These are phyloP conservation scores for Acleris sparsana DNA, from an alignment of 2,888 invertebrate species.

Conservation along the genomic window DNA sequence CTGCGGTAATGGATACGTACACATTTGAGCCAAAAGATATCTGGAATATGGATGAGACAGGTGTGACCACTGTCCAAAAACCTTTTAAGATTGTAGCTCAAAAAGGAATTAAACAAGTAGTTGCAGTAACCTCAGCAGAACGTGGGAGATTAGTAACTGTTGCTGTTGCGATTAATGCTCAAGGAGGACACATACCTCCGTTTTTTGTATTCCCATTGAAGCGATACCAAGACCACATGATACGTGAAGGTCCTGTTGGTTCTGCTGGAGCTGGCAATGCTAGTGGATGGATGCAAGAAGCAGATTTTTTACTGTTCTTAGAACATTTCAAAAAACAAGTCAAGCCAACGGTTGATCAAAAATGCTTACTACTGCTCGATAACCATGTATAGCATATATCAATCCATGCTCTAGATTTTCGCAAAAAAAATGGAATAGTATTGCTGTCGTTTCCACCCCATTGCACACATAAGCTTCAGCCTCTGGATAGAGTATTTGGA, in stretches of 20 bases:
- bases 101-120: conserved; percentile 29
- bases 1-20: conserved; percentile 16
- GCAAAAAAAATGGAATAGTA: conserved; percentile 40
- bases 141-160: conserved; percentile 36
- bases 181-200: conserved; percentile 27
- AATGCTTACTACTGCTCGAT: conserved; percentile 36
- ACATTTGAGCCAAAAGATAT: conserved; percentile 26
- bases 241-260: conserved; percentile 39
- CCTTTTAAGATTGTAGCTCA: conserved; percentile 13
- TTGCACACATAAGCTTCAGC: conserved; percentile 39
- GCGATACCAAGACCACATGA: conserved; percentile 40
- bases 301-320: conserved; percentile 37
- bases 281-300: conserved; percentile 38
- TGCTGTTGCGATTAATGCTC: conserved; percentile 35
- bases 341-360: conserved; percentile 21
- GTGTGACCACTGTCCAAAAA: too few relatives aligned
- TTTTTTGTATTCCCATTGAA: conserved; percentile 35
- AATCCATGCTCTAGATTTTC: conserved; percentile 39
- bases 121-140: conserved; percentile 38
- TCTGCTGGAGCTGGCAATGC: conserved; percentile 38
- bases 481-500: conserved; percentile 31
- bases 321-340: conserved; percentile 35
- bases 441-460: conserved; percentile 38
- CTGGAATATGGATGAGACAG: conserved; percentile 6
- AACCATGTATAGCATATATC: conserved; percentile 39